Evolutionary conservation across 2,113 vertebrate species (phyloP).

Genomic region (Oryzias curvinotus): DNA sequence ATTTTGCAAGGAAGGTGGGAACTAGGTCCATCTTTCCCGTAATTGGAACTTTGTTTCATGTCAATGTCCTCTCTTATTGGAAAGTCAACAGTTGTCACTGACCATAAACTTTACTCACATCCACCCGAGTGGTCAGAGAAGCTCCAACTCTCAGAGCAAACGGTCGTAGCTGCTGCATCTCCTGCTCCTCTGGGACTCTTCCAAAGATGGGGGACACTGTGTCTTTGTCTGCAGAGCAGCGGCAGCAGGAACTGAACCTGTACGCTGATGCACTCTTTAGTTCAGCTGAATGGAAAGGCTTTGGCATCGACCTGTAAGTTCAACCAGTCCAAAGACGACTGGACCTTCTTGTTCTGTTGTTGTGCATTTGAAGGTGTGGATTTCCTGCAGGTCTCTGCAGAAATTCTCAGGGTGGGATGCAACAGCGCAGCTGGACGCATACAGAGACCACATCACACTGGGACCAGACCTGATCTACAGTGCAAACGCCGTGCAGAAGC

Average conservation of each 20-base stretch:
- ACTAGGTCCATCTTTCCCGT: too few relatives aligned
- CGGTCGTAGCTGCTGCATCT: neutral
- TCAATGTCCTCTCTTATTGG: neutral
- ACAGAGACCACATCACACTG: neutral
- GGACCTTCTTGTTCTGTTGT: neutral
- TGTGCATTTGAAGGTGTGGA: neutral
- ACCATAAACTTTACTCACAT: neutral
- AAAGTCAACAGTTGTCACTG: neutral
- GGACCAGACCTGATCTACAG: rapidly evolving
- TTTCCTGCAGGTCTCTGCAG: slow-evolving; percentile 4
- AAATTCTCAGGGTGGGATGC: slow-evolving; percentile 15
- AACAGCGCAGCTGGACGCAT: neutral
- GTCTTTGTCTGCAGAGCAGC: neutral
- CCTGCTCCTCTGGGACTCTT: too few relatives aligned
- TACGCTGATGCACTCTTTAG: neutral
- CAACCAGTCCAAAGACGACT: neutral
- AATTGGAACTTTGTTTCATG: too few relatives aligned
- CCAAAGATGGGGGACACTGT: neutral
- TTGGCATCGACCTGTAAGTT: neutral
- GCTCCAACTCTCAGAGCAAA: neutral
- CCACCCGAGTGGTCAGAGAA: rapidly evolving
- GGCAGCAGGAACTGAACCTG: neutral
- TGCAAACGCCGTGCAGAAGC: neutral
- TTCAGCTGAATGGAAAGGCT: neutral
- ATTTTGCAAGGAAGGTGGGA: too few relatives aligned